A percentile compares a stretch with the other conserved stretches of the same genome.
Evolutionary conservation across 2,888 invertebrate genomes (phyloP).

Genomic region (Drosophila anomalata): DNA sequence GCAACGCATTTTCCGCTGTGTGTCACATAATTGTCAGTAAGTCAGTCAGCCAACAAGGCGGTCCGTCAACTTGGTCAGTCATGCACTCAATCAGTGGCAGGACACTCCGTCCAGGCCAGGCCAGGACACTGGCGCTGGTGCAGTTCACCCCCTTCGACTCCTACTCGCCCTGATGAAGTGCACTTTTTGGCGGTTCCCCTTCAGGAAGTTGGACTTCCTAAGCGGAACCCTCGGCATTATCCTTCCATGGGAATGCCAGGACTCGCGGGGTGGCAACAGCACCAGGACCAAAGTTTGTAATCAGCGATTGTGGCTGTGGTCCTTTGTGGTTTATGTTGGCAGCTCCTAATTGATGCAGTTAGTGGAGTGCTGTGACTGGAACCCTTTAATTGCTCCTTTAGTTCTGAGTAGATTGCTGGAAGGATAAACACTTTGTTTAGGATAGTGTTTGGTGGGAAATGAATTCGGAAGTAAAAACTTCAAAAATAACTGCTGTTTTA

Average conservation of each 20-base stretch:
- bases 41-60: slow-evolving; percentile 54
- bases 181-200: slow-evolving; percentile 41
- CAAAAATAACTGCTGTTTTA: not conserved
- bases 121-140: slow-evolving; percentile 46
- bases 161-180: slow-evolving; percentile 9
- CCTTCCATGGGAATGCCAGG: slow-evolving; percentile 69
- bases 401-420: slow-evolving; percentile 21
- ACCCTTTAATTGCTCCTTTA: slow-evolving; percentile 26
- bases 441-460: slow-evolving; percentile 6
- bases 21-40: slow-evolving; percentile 75
- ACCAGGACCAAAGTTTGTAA: slow-evolving; percentile 13
- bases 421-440: slow-evolving; percentile 23
- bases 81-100: slow-evolving; percentile 71
- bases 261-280: slow-evolving; percentile 30
- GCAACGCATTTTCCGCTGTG: slow-evolving; percentile 80
- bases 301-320: slow-evolving; percentile 9
- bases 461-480: not conserved
- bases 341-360: slow-evolving; percentile 39
- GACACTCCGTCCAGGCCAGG: slow-evolving; percentile 47
- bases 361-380: slow-evolving; percentile 34
- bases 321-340: slow-evolving; percentile 28
- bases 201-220: slow-evolving; percentile 73
- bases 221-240: slow-evolving; percentile 65
- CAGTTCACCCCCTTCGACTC: slow-evolving; percentile 23
- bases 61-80: slow-evolving; percentile 67